Evolutionary conservation across 1,140 invertebrate species (phyloP).

Genomic region (Drosophila subpulchrella): DNA sequence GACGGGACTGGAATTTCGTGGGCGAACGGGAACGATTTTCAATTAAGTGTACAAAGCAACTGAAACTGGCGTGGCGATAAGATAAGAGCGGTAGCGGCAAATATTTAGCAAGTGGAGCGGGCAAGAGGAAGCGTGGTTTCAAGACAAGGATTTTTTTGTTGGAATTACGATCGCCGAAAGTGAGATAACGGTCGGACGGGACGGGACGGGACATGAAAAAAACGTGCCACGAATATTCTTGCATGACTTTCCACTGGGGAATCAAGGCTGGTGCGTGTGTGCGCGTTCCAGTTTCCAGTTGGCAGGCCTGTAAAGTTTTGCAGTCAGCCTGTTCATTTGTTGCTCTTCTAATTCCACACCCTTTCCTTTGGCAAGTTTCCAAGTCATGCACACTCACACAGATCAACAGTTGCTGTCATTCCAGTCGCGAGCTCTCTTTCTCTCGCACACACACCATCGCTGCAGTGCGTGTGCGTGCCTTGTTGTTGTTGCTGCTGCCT

Average conservation of each 20-base stretch:
- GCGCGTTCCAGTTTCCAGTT: slow-evolving; percentile 27
- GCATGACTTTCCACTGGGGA: slow-evolving; percentile 37
- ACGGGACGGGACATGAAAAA: slow-evolving; percentile 1
- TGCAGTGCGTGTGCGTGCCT: slow-evolving; percentile 44
- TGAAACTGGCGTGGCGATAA: slow-evolving; percentile 45
- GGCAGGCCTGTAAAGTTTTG: slow-evolving; percentile 37
- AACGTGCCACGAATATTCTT: slow-evolving; percentile 35
- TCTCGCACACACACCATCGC: background rate
- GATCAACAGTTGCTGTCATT: slow-evolving; percentile 25
- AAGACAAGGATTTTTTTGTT: slow-evolving; percentile 53
- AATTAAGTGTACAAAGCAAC: slow-evolving; percentile 70
- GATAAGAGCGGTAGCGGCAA: slow-evolving; percentile 54
- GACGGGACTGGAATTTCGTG: slow-evolving; percentile 34
- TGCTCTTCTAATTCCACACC: slow-evolving; percentile 55
- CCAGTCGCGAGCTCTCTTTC: slow-evolving; percentile 9
- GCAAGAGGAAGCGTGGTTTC: slow-evolving; percentile 42
- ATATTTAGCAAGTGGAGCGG: slow-evolving; percentile 52
- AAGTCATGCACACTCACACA: slow-evolving; percentile 40
- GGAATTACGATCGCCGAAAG: slow-evolving; percentile 32
- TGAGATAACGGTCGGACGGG: slow-evolving; percentile 26
- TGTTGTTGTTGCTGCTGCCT: slow-evolving; percentile 41
- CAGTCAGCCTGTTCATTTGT: slow-evolving; percentile 4
- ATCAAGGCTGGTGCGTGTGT: slow-evolving; percentile 1
- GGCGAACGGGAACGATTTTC: slow-evolving; percentile 47
- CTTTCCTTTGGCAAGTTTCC: slow-evolving; percentile 76